Percentiles rank a stretch among this genome's conserved stretches.
These are phyloP conservation scores for Nylanderia fulva DNA, from an alignment of 1,140 invertebrate species.

Conservation along the genomic window DNA sequence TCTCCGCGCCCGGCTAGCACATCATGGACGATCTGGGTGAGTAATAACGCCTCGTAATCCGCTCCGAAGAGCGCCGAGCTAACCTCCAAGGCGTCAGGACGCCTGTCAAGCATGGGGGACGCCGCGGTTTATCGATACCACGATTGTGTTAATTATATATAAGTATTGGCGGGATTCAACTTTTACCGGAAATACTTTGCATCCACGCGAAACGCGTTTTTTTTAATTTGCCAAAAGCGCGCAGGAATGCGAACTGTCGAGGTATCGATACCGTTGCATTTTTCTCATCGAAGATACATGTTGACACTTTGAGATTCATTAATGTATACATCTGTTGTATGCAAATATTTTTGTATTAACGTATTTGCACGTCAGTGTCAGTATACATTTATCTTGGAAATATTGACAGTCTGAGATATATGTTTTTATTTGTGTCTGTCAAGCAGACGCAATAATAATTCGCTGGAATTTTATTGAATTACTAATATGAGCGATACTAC, in stretches of 20 bases:
- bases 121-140: neutral
- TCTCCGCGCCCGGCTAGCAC: neutral
- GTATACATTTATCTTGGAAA: neutral
- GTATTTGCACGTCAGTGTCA: neutral
- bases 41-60: slow-evolving; percentile 27
- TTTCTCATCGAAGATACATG: neutral
- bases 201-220: neutral
- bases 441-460: no score
- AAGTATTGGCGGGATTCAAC: neutral
- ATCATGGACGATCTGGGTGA: slow-evolving; percentile 80
- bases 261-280: slow-evolving; percentile 2
- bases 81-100: slow-evolving; percentile 66
- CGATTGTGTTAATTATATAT: neutral
- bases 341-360: neutral
- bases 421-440: neutral
- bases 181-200: neutral
- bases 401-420: neutral
- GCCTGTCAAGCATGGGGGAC: neutral
- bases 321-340: neutral
- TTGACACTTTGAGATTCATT: neutral
- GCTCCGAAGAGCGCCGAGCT: slow-evolving; percentile 26
- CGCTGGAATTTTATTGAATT: neutral
- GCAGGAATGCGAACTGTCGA: neutral
- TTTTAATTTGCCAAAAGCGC: neutral
- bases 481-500: neutral